Conservation (phyloP, 2,888 invertebrate genomes). For the Clepsis dumicolana region DNA sequence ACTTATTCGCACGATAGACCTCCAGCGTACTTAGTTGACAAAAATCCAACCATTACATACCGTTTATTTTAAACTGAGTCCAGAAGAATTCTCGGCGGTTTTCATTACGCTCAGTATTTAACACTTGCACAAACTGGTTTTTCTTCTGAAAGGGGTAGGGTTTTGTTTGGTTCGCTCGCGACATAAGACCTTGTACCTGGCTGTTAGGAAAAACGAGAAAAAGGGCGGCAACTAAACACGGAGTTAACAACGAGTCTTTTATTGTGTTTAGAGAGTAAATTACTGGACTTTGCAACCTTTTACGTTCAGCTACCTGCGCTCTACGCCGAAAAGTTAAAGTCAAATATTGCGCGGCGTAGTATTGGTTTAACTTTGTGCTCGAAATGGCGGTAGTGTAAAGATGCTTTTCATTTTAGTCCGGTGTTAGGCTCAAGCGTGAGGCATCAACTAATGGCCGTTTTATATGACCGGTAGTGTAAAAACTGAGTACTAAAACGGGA, state of each 20-base stretch:
- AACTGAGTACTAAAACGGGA: no score
- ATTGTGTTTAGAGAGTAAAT: constrained; percentile 32
- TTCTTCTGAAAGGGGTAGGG: not conserved
- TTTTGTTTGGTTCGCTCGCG: not conserved
- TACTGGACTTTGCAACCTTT: constrained; percentile 3
- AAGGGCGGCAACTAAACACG: constrained; percentile 28
- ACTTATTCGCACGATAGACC: no score
- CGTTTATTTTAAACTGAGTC: constrained; percentile 5
- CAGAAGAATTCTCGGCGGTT: constrained; percentile 19
- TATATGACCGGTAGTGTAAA: not conserved
- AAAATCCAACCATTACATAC: not conserved
- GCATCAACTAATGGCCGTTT: constrained; percentile 9
- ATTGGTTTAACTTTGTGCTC: not conserved
- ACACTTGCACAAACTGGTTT: not conserved
- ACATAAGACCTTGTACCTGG: not conserved
- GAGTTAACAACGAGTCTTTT: constrained; percentile 23
- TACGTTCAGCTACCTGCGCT: not conserved
- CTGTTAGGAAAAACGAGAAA: constrained; percentile 29
- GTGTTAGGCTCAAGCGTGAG: constrained; percentile 11
- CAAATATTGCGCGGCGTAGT: not conserved
- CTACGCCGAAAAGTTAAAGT: not conserved
- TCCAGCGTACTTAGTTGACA: not conserved
- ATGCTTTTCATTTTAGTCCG: constrained; percentile 31
- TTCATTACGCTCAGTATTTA: not conserved
- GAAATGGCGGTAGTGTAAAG: constrained; percentile 27